These are phyloP conservation scores for Wasmannia auropunctata DNA, from an alignment of 1,140 invertebrate genomes.

Conservation along the genomic window DNA sequence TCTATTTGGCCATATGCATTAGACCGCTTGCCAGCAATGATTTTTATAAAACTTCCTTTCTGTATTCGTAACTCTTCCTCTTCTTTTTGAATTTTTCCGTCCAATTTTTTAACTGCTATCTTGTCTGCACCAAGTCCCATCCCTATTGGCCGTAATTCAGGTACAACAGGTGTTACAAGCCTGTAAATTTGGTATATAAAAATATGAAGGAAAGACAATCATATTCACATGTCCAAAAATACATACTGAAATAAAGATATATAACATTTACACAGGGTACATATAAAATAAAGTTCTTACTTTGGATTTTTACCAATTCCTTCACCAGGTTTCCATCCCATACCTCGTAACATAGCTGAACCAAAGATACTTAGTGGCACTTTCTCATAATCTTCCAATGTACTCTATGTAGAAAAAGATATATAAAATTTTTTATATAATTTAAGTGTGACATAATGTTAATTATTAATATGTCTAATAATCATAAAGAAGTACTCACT, in stretches of 20 bases:
- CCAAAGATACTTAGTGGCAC: conserved; percentile 96
- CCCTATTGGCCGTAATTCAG: conserved; percentile 93
- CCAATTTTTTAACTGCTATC: conserved; percentile 85
- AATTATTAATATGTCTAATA: background rate
- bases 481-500: conserved; percentile 32
- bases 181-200: conserved; percentile 77
- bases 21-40: conserved; percentile 90
- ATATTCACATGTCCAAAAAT: background rate
- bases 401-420: conserved; percentile 83
- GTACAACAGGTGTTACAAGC: conserved; percentile 85
- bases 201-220: conserved; percentile 24
- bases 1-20: conserved; percentile 94
- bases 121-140: conserved; percentile 96
- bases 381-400: conserved; percentile 95
- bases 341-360: conserved; percentile 95
- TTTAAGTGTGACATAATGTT: background rate
- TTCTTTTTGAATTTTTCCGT: conserved; percentile 84
- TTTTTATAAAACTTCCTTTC: conserved; percentile 90
- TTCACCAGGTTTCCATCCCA: conserved; percentile 95
- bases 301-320: conserved; percentile 89
- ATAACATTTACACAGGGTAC: background rate
- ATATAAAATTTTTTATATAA: background rate
- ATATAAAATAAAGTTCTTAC: conserved; percentile 77
- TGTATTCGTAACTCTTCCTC: conserved; percentile 88
- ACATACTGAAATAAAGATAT: background rate